phyloP scores from a whole-genome alignment of 1,140 invertebrate species.

The Hylyphantes graminicola region DNA sequence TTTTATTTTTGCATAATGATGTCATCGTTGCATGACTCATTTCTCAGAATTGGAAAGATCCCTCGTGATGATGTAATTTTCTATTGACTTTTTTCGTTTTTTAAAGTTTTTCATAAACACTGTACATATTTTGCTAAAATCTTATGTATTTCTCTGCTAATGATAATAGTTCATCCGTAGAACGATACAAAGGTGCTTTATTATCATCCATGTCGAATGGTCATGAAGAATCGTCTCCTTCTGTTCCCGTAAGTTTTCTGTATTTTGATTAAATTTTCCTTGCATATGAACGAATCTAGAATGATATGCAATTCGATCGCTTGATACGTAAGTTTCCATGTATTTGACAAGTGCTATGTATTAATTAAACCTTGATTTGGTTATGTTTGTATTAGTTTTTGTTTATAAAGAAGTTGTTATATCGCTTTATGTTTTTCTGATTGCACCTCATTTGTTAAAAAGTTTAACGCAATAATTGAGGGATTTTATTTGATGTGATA shows the following conservation, averaged over 20 bases:
- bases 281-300: background rate
- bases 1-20: conserved; percentile 52
- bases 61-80: conserved; percentile 39
- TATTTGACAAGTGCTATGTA: background rate
- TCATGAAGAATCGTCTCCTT: conserved; percentile 48
- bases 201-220: conserved; percentile 61
- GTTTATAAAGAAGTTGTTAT: background rate
- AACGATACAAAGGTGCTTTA: conserved; percentile 53
- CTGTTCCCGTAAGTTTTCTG: conserved; percentile 42
- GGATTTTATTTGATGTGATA: too few species aligned
- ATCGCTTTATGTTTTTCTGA: background rate
- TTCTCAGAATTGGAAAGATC: background rate
- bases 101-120: conserved; percentile 6
- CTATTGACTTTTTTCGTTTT: background rate
- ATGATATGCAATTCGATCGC: background rate
- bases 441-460: background rate
- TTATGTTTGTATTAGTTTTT: background rate
- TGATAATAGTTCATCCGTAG: conserved; percentile 51
- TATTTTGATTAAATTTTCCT: background rate
- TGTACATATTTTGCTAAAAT: conserved; percentile 23
- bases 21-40: conserved; percentile 53
- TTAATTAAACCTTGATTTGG: background rate
- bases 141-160: conserved; percentile 56
- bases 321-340: background rate
- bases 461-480: too few species aligned